Conservation (phyloP, 2,888 invertebrate genomes). For the Epiblema foenella region DNA sequence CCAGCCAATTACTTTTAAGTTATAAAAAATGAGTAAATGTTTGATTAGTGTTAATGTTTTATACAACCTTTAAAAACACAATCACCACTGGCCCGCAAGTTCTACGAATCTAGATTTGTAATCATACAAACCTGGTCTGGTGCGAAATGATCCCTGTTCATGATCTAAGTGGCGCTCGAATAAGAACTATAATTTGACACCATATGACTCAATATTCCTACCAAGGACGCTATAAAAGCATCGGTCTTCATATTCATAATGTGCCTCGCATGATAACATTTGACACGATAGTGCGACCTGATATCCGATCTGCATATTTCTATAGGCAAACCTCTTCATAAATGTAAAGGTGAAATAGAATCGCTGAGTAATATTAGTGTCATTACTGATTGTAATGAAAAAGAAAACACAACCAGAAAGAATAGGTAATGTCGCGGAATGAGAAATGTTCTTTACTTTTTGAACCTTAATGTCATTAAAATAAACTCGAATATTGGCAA, state of each 20-base stretch:
- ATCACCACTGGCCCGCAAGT: too few species aligned
- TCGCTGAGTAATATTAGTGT: too few species aligned
- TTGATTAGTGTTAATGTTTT: too few species aligned
- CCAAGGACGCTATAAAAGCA: neutral
- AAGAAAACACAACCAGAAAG: neutral
- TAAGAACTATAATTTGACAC: neutral
- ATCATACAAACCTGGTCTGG: neutral
- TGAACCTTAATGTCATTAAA: too few species aligned
- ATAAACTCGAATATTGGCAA: too few species aligned
- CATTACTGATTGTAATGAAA: neutral
- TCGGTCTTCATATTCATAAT: neutral
- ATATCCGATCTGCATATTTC: neutral
- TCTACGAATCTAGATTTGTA: too few species aligned
- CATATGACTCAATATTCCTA: neutral
- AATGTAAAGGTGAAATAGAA: too few species aligned
- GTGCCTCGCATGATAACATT: neutral
- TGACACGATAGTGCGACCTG: neutral
- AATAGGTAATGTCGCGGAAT: too few species aligned
- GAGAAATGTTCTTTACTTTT: too few species aligned
- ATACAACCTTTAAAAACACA: too few species aligned
- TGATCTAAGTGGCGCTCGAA: neutral
- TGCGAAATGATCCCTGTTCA: neutral
- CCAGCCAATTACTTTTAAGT: too few species aligned
- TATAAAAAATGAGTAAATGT: too few species aligned
- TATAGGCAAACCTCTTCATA: neutral